A percentile compares a stretch with the other conserved stretches of the same genome.
These are phyloP conservation scores for Drosophila kikkawai DNA, from an alignment of 1,140 invertebrate species.

Conservation along the genomic window DNA sequence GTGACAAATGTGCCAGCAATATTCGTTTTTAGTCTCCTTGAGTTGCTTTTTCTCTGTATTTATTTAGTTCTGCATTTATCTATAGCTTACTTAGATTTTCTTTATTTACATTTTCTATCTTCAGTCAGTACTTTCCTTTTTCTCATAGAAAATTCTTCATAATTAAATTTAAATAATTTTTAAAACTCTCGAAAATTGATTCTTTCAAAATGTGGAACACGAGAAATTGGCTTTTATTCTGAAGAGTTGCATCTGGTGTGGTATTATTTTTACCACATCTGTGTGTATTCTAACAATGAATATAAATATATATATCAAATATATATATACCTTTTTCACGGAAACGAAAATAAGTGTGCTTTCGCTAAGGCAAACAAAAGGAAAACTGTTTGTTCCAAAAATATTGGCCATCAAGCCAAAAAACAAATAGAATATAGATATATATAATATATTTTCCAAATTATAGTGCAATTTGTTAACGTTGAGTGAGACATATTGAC, in stretches of 20 bases:
- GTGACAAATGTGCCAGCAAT: background rate
- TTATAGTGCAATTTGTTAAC: constrained; percentile 16
- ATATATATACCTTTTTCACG: constrained; percentile 14
- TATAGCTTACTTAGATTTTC: background rate
- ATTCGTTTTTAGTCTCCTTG: constrained; percentile 2
- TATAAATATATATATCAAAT: constrained; percentile 15
- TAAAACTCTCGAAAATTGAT: background rate
- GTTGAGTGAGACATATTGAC: constrained; percentile 6
- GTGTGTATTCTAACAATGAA: constrained; percentile 5
- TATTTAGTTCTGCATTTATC: background rate
- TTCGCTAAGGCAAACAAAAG: background rate
- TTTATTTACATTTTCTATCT: background rate
- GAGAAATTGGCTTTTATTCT: background rate
- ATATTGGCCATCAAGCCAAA: constrained; percentile 5
- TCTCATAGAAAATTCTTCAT: background rate
- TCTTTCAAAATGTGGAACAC: background rate
- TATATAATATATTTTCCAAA: background rate
- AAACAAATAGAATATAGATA: background rate
- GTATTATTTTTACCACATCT: background rate
- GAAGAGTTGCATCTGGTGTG: constrained; percentile 4
- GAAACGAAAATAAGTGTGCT: constrained; percentile 23
- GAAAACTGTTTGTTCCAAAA: constrained; percentile 5
- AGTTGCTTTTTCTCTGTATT: background rate
- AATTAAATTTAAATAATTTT: background rate
- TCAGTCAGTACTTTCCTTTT: no score